These are phyloP conservation scores for Acridotheres tristis DNA, from an alignment of 2,797 vertebrate genomes.

Conservation along the genomic window DNA sequence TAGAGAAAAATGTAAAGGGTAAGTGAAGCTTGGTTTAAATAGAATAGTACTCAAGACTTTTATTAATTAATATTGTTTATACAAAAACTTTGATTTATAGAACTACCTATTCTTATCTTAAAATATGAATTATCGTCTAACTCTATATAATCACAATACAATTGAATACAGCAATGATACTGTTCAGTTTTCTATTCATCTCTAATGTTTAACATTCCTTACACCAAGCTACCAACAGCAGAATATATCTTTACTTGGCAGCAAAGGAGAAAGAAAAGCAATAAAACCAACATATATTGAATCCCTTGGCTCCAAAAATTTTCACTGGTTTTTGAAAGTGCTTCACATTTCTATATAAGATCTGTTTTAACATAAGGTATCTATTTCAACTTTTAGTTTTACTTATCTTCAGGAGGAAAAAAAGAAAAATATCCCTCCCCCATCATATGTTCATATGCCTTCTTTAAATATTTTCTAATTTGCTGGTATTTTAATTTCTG, in stretches of 20 bases:
- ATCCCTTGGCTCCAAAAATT: not conserved
- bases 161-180: not conserved
- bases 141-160: not conserved
- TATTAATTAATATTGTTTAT: not conserved
- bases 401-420: not conserved
- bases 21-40: constrained; percentile 29
- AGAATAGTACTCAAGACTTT: not conserved
- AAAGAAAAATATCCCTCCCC: not conserved
- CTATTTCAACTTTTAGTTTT: not conserved
- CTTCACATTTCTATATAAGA: not conserved
- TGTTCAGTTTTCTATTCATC: not conserved
- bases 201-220: not conserved
- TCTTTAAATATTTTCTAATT: not conserved
- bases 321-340: not conserved
- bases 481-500: not conserved
- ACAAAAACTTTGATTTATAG: not conserved
- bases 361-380: not conserved
- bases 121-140: not conserved
- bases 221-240: not conserved
- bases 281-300: not conserved
- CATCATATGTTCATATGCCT: not conserved
- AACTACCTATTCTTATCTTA: not conserved
- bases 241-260: not conserved
- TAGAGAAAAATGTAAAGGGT: not conserved
- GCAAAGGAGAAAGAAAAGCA: not conserved